Conservation (phyloP, 2,888 invertebrate species). For the Andrena chrysosceles region DNA sequence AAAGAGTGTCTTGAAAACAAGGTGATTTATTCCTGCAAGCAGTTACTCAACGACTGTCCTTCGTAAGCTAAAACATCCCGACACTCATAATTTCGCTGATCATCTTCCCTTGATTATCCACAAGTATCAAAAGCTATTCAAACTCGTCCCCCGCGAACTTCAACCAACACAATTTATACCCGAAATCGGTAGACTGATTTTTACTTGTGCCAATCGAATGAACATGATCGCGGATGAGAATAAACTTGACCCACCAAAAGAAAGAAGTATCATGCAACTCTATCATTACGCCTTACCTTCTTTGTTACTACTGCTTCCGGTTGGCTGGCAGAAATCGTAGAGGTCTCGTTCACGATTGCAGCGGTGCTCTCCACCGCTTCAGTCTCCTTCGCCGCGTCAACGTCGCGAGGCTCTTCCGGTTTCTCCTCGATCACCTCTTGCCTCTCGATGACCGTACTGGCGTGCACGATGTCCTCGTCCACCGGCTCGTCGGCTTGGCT, state of each 20-base stretch:
- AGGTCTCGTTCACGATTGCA: conserved; percentile 43
- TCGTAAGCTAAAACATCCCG: conserved; percentile 1
- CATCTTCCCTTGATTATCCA: background rate
- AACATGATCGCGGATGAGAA: conserved; percentile 24
- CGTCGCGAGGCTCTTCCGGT: conserved; percentile 64
- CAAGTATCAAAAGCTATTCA: background rate
- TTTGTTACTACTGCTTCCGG: conserved; percentile 77
- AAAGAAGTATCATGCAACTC: conserved; percentile 41
- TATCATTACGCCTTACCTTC: conserved; percentile 75
- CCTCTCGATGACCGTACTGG: conserved; percentile 68
- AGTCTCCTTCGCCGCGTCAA: conserved; percentile 47
- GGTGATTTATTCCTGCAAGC: no score
- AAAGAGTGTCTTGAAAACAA: no score
- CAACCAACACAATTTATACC: conserved; percentile 28
- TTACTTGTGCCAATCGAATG: conserved; percentile 28
- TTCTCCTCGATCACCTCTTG: conserved; percentile 74
- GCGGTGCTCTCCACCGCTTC: conserved; percentile 24
- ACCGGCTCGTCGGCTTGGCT: conserved; percentile 91
- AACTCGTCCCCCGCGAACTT: background rate
- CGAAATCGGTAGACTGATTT: conserved; percentile 18
- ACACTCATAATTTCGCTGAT: background rate
- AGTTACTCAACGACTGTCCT: conserved; percentile 28
- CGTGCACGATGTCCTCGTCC: conserved; percentile 84
- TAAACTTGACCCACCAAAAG: conserved; percentile 6
- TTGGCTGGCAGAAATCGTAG: conserved; percentile 66